phyloP scores from a whole-genome alignment of 2,113 vertebrate species.

The Arenaria interpres region DNA sequence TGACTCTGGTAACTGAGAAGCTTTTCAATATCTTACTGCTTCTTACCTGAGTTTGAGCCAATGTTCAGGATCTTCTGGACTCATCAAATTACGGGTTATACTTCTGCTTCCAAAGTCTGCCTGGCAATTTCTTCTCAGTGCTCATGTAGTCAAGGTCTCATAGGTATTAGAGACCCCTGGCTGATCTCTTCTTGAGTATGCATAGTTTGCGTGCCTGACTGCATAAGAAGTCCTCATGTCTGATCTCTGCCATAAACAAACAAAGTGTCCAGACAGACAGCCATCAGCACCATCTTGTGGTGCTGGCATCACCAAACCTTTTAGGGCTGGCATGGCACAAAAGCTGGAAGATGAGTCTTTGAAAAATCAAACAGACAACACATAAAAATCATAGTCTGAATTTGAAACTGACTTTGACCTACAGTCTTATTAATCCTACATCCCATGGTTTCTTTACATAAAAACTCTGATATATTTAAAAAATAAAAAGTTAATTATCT shows the following conservation, averaged over 20 bases:
- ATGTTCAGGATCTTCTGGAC: background rate
- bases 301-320: background rate
- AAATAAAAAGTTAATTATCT: background rate
- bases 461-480: background rate
- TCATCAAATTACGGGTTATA: background rate
- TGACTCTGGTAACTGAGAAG: background rate
- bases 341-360: background rate
- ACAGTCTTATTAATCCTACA: background rate
- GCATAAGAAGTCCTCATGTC: background rate
- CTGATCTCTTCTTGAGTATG: background rate
- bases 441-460: background rate
- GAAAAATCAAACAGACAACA: background rate
- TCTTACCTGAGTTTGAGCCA: background rate
- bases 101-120: background rate
- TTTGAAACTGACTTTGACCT: background rate
- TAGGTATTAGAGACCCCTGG: background rate
- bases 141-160: background rate
- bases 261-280: background rate
- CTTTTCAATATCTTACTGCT: background rate
- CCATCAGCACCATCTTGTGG: constrained; percentile 34
- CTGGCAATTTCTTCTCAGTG: background rate
- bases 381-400: background rate
- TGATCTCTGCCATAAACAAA: background rate
- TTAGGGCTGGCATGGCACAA: background rate
- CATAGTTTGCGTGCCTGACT: background rate